Evolutionary conservation across 2,888 invertebrate genomes (phyloP), one percentile per base, ranked within the genome.

Genomic region (Omphaloscelis lunosa): DNA sequence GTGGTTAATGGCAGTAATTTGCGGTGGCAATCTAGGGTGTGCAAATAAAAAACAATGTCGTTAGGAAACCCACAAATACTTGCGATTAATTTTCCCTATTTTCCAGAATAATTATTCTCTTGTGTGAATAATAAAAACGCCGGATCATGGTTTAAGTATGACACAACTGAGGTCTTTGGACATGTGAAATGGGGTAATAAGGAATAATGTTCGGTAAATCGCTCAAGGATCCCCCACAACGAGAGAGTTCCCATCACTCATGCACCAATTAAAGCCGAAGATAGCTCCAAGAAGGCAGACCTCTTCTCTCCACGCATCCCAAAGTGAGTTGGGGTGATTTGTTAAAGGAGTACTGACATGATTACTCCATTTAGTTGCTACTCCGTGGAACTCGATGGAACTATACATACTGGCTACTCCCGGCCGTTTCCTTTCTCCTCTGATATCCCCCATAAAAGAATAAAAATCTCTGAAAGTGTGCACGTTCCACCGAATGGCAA

Each of bases 1-100:
- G 68, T n/a, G n/a, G 65, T 80, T 70, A 61, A 66, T 41, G 11
- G 39, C 20, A 59, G 65, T 82, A 17, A 82, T 80, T 69, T 66
- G 69, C 29, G 69, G 56, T 82, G 27, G 29, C 34, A 1, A 62
- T 51, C 56, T 70, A 70, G 56, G 76, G 58, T 41, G 61, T 45
- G 29, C 11, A 41, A 70, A 82, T 29, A 45, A 61, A 27, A 53
- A 53, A 59, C 29, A 0, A 39, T 20, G 23, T 53, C 23, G 9
- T 53, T 27, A 61, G 2, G 39, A 58, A 67, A 41, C 20, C n/a
- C 41, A 48, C 20, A 34, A 59, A 67, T 20, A 51, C n/a, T n/a
- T 12, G 12, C n/a, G 12, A 17, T 67, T 29, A 17, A 66, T 39
- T 48, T 29, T 48, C 5, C 15, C 15, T 48, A 15, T 34, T 34